Base-by-base conservation (phyloP, 2,797 vertebrate genomes). In the Aselliscus stoliczkanus region DNA sequence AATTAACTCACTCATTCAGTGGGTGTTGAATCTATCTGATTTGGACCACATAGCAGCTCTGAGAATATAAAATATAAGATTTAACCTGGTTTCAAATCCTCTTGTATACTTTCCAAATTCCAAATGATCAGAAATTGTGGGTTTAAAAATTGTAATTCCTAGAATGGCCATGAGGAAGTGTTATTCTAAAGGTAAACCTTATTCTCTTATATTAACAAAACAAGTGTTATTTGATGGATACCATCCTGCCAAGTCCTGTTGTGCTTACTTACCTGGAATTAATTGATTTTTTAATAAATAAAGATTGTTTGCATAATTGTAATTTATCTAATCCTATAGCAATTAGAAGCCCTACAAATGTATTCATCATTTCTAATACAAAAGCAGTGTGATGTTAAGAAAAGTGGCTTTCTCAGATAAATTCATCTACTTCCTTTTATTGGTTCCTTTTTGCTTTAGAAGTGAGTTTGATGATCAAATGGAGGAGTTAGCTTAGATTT, bases 281-380 rank as follows among this genome's bases (percentile, higher is more conserved):
- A 91, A 50, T 93, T n/a, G 4, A 42, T 92, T 47, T 76, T 50
- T 94, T 87, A 89, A 64, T 67, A 90, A 95, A 91, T 29, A 76
- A 75, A 86, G 34, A 81, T 23, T 75, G 75, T 77, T 67, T 88
- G 20, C 18, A 60, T 89, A 50, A 67, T 56, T 79, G 1, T 42
- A 72, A 56, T 72, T 84, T 84, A 90, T 76, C 44, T 94, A 81
- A 83, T 62, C 21, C 14, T 60, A 20, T 47, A 64, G 50, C 52
- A 88, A 83, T 90, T 76, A 31, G 75, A 90, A 58, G 2, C 20
- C 17, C 27, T 87, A n/a, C 5, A 90, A 92, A 84, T 76, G 4
- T 67, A 88, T 18, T 56, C 15, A 91, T 87, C 31, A 70, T 18
- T 76, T 91, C 23, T 83, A 85, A 76, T 29, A 52, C 4, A 60